Evolutionary conservation across 2,113 vertebrate species (phyloP).

Genomic region (Oncorhynchus masou): DNA sequence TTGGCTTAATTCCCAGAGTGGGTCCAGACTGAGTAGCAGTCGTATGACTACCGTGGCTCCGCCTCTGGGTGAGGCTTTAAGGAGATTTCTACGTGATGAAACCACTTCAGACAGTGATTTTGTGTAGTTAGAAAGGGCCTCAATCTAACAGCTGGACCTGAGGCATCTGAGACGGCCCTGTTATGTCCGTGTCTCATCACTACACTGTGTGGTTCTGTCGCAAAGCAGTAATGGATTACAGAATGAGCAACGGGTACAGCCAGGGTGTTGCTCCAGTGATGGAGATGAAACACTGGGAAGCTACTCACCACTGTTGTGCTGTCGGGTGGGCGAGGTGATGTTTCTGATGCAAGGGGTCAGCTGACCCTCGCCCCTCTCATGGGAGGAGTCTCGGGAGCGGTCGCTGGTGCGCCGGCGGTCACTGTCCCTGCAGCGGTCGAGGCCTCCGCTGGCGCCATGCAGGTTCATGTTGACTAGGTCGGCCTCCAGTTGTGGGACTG

Average conservation of each 20-base stretch:
- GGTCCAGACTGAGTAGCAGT: background rate
- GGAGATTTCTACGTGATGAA: no score
- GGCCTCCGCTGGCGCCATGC: slow-evolving; percentile 75
- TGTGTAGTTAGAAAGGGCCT: no score
- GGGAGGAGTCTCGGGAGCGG: slow-evolving; percentile 93
- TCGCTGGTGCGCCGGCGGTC: slow-evolving; percentile 88
- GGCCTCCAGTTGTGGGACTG: slow-evolving; percentile 71
- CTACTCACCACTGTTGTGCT: slow-evolving; percentile 83
- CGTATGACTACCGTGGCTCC: no score
- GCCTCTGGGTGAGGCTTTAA: no score
- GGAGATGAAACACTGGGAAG: background rate
- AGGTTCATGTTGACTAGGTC: slow-evolving; percentile 85
- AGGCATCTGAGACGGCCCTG: no score
- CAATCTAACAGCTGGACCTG: no score
- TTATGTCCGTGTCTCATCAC: no score
- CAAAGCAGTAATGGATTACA: no score
- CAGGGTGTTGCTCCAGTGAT: no score
- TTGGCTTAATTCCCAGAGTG: background rate
- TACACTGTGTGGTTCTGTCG: no score
- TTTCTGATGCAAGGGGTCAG: slow-evolving; percentile 98
- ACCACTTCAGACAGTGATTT: no score
- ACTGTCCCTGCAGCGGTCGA: slow-evolving; percentile 80
- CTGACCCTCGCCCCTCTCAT: slow-evolving; percentile 89
- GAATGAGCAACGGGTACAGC: no score
- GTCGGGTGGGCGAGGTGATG: slow-evolving; percentile 91